These are phyloP conservation scores for Corythoichthys intestinalis DNA, from an alignment of 2,113 vertebrate species.

Conservation along the genomic window DNA sequence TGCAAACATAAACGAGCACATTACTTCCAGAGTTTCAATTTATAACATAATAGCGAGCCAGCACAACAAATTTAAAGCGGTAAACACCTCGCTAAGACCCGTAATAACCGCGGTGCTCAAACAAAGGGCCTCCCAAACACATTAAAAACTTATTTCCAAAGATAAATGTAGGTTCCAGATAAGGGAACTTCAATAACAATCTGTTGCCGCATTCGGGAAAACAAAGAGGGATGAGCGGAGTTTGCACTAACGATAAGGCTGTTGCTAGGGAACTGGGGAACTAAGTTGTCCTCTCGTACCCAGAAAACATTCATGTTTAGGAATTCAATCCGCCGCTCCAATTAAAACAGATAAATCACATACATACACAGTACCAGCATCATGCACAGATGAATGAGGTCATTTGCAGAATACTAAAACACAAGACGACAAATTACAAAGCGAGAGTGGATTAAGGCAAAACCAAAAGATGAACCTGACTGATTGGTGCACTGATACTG, in stretches of 20 bases:
- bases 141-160: conserved; percentile 7
- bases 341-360: conserved; percentile 19
- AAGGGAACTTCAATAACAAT: conserved; percentile 27
- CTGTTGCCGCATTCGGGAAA: conserved; percentile 21
- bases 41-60: conserved; percentile 11
- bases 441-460: not conserved
- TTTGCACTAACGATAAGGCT: conserved; percentile 25
- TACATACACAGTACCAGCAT: not conserved
- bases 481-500: conserved; percentile 21
- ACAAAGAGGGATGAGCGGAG: conserved; percentile 27
- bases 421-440: not conserved
- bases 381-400: not conserved
- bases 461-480: conserved; percentile 12
- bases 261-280: conserved; percentile 72
- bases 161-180: conserved; percentile 7
- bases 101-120: conserved; percentile 1
- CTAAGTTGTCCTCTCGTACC: conserved; percentile 18
- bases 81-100: conserved; percentile 11
- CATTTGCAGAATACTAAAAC: not conserved
- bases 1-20: not conserved
- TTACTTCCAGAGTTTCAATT: conserved; percentile 2
- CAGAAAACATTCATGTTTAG: conserved; percentile 12
- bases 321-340: not conserved
- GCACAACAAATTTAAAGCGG: conserved; percentile 15
- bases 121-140: conserved; percentile 2